Evolutionary conservation across 1,140 invertebrate genomes (phyloP), one percentile per base, ranked within the genome.

Genomic region (Probaryconus sp.): DNA sequence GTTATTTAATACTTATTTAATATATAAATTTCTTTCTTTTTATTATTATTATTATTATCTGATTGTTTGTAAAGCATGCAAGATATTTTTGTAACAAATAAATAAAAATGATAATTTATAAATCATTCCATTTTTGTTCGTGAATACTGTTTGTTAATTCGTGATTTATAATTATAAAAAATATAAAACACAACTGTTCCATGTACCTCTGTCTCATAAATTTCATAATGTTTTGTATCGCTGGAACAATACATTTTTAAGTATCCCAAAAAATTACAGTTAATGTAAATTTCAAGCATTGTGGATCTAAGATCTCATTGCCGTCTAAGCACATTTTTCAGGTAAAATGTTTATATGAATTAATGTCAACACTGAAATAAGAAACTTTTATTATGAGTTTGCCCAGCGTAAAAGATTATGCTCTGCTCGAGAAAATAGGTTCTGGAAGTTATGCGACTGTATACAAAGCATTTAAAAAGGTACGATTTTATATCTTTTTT

Each of bases 361-460:
- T 31, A 30, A 26, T 42, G 26, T 33, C 38, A 43, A 43, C 55
- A 1, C 4, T 17, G 21, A 47, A 47, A 48, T 16, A 47, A 14
- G n/a, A 48, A n/a, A 21, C 3, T 33, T 11, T 43, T 16, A 70
- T 71, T 60, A 85, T 85, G 83, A 80, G 13, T 77, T 73, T 89
- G 38, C 91, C 92, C 10, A 90, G 88, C 11, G 87, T 93, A 37
- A 91, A 90, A 31, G 92, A 92, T 55, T 94, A 93, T 80, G 88
- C 91, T 9, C 86, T 94, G 51, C 86, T 91, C 4, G 93, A 95
- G 78, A 95, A 93, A 87, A 89, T 97, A 6, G 95, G 95, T 2
- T 89, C 89, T n/a, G 96, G 96, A n/a, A 95, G 93, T 65, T 97
- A 95, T 86, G 93, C 95, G 0, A 93, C 91, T 0, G 96, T 97